Conservation (phyloP, 2,113 vertebrate genomes). For the Onychostoma macrolepis region DNA sequence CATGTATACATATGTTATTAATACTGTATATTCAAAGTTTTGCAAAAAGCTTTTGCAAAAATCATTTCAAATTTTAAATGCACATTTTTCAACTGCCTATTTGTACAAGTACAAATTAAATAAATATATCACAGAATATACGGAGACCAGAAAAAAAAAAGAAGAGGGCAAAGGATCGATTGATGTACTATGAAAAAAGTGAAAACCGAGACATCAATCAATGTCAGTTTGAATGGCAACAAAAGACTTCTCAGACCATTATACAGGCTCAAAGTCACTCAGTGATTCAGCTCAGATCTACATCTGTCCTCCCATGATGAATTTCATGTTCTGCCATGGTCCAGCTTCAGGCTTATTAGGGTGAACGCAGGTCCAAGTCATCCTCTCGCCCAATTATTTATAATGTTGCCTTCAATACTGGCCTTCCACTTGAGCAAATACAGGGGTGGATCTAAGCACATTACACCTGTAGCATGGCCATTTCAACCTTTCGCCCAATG, state of each 20-base stretch:
- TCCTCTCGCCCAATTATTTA: constrained; percentile 14
- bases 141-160: neutral
- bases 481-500: constrained; percentile 26
- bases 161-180: constrained; percentile 29
- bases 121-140: neutral
- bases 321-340: constrained; percentile 29
- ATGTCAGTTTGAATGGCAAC: constrained; percentile 46
- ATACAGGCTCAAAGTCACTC: constrained; percentile 35
- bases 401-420: constrained; percentile 25
- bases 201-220: constrained; percentile 53
- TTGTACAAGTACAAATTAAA: neutral
- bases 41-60: neutral
- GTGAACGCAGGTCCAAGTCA: neutral
- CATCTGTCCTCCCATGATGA: constrained; percentile 38
- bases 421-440: constrained; percentile 34
- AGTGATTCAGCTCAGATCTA: constrained; percentile 31
- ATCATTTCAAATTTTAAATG: neutral
- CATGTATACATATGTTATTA: neutral
- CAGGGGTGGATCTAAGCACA: constrained; percentile 5
- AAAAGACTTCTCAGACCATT: constrained; percentile 39
- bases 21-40: neutral
- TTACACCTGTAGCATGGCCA: constrained; percentile 33
- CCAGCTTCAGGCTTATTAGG: constrained; percentile 14
- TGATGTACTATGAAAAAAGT: constrained; percentile 51
- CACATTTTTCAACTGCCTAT: neutral